These are phyloP conservation scores for Lycocerus yunnanus DNA, from an alignment of 2,888 invertebrate genomes.

Conservation along the genomic window DNA sequence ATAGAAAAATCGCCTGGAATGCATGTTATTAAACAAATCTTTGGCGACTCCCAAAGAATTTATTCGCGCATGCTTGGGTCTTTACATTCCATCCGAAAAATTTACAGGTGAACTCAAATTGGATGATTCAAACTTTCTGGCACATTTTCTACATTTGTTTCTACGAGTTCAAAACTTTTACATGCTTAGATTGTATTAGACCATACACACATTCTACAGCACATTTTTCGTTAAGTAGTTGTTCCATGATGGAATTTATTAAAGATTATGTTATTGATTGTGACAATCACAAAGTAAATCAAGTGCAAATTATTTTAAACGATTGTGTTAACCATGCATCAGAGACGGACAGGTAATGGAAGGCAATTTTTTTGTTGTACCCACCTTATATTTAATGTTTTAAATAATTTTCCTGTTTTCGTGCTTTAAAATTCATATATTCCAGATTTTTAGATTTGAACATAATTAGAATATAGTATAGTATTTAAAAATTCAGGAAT, in stretches of 20 bases:
- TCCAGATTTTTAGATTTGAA: no score
- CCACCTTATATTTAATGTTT: no score
- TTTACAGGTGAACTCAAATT: constrained; percentile 49
- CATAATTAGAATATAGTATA: no score
- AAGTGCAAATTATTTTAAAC: constrained; percentile 45
- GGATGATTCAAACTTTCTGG: constrained; percentile 44
- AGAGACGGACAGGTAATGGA: constrained; percentile 36
- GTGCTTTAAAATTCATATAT: no score
- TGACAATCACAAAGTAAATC: constrained; percentile 35
- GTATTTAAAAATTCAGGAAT: background rate
- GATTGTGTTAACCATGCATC: constrained; percentile 39
- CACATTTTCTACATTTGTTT: constrained; percentile 32
- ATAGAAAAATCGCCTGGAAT: constrained; percentile 42
- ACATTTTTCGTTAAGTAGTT: background rate
- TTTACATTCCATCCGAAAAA: constrained; percentile 41
- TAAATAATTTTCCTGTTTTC: background rate
- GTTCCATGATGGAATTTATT: constrained; percentile 13
- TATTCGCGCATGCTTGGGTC: constrained; percentile 41
- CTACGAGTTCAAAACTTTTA: constrained; percentile 30
- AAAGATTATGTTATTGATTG: constrained; percentile 16
- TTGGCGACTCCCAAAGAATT: constrained; percentile 40
- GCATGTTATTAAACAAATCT: constrained; percentile 46
- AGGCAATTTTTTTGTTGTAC: background rate
- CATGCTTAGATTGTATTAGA: constrained; percentile 10
- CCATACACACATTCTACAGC: background rate